A percentile compares a stretch with the other conserved stretches of the same genome.
phyloP scores from a whole-genome alignment of 2,113 vertebrate species.

The Haliaeetus leucogaster region DNA sequence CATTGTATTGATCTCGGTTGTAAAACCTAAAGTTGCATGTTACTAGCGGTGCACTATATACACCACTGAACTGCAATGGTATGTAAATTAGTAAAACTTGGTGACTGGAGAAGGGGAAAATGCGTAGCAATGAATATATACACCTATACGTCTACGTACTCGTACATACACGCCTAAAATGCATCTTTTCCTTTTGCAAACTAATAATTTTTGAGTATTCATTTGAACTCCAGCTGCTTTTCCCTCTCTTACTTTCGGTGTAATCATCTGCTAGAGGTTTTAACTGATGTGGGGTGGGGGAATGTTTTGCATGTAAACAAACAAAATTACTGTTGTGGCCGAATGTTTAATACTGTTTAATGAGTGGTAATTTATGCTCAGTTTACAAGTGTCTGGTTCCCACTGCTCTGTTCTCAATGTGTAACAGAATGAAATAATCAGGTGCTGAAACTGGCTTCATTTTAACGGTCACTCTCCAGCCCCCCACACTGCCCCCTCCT shows the following conservation, averaged over 20 bases:
- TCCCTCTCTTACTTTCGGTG: conserved; percentile 11
- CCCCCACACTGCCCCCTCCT: conserved; percentile 25
- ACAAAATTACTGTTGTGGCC: conserved; percentile 55
- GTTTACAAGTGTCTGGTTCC: conserved; percentile 63
- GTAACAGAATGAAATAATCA: conserved; percentile 73
- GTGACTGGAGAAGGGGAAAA: conserved; percentile 55
- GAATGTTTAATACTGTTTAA: conserved; percentile 17
- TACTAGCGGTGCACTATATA: conserved; percentile 66
- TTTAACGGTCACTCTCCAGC: conserved; percentile 51
- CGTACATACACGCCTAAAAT: not conserved
- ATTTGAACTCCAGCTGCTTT: conserved; percentile 49
- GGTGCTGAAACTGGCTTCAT: conserved; percentile 67
- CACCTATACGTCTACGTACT: not conserved
- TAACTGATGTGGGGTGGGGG: conserved; percentile 13
- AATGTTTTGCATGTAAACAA: conserved; percentile 67
- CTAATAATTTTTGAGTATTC: conserved; percentile 37
- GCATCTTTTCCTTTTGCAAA: conserved; percentile 22
- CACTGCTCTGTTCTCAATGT: conserved; percentile 58
- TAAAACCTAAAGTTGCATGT: conserved; percentile 76
- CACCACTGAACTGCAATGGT: conserved; percentile 71
- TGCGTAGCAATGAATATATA: conserved; percentile 47
- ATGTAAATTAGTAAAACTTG: conserved; percentile 81
- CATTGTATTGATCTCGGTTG: conserved; percentile 58
- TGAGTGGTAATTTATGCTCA: conserved; percentile 23
- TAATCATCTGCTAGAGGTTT: conserved; percentile 46